A percentile compares a stretch with the other conserved stretches of the same genome.
Conservation (phyloP, 2,113 vertebrate species). For the Dromiciops gliroides region DNA sequence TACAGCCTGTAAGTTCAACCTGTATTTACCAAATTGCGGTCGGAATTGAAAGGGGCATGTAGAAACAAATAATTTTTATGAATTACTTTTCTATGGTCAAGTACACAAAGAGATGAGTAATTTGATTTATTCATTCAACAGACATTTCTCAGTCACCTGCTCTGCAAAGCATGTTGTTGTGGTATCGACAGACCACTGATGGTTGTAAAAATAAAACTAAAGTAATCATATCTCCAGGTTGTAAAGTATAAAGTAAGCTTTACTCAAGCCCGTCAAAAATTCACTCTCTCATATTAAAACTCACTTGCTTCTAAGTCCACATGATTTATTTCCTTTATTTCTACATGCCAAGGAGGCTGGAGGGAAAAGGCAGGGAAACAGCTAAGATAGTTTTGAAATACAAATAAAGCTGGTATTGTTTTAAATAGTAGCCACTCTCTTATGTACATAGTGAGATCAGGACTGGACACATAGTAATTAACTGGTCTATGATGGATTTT, state of each 20-base stretch:
- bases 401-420: background rate
- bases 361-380: background rate
- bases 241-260: background rate
- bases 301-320: background rate
- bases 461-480: background rate
- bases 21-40: background rate
- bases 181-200: background rate
- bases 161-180: background rate
- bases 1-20: background rate
- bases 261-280: background rate
- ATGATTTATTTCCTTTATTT: background rate
- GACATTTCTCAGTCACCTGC: background rate
- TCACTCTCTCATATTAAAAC: background rate
- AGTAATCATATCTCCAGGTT: background rate
- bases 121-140: background rate
- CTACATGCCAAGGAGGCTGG: background rate
- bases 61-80: background rate
- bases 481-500: background rate
- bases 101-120: background rate
- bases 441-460: background rate
- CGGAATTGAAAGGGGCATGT: background rate
- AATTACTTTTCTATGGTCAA: background rate
- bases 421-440: background rate
- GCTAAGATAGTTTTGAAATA: background rate
- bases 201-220: slow-evolving; percentile 32